Evolutionary conservation across 2,888 invertebrate genomes (phyloP).

Genomic region (Cryptophagus acutangulus): DNA sequence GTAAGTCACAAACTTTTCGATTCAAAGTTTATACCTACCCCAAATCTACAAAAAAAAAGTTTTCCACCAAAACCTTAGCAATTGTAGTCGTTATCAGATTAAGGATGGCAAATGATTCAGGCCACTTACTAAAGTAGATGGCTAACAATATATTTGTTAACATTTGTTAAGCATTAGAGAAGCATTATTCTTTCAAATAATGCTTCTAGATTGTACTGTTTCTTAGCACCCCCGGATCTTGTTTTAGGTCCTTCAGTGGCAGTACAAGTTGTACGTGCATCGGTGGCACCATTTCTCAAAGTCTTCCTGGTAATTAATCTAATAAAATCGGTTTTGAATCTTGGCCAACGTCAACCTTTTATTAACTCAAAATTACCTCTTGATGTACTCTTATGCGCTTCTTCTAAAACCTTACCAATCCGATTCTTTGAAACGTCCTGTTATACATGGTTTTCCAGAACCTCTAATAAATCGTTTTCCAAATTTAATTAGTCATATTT

Average conservation of each 20-base stretch:
- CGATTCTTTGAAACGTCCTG: no score
- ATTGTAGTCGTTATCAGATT: conserved; percentile 32
- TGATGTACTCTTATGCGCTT: background rate
- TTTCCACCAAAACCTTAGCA: conserved; percentile 25
- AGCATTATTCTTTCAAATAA: conserved; percentile 26
- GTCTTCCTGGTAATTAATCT: conserved; percentile 8
- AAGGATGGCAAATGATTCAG: conserved; percentile 28
- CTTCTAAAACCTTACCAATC: no score
- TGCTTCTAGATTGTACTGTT: conserved; percentile 18
- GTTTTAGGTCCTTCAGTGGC: conserved; percentile 8
- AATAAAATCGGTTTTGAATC: conserved; percentile 7
- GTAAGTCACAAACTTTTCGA: conserved; percentile 23
- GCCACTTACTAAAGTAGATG: conserved; percentile 28
- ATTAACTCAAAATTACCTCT: conserved; percentile 8
- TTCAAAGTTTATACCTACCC: conserved; percentile 30
- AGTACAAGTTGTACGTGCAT: conserved; percentile 5
- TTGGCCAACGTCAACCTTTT: conserved; percentile 8
- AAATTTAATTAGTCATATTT: no score
- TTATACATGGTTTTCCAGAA: no score
- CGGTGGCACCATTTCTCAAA: conserved; percentile 5
- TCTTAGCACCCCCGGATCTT: conserved; percentile 10
- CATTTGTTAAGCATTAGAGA: conserved; percentile 23
- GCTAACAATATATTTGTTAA: conserved; percentile 19
- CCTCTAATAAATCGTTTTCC: no score
- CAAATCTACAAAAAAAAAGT: conserved; percentile 21